Conservation (phyloP, 2,888 invertebrate species). For the Dryomyza anilis region DNA sequence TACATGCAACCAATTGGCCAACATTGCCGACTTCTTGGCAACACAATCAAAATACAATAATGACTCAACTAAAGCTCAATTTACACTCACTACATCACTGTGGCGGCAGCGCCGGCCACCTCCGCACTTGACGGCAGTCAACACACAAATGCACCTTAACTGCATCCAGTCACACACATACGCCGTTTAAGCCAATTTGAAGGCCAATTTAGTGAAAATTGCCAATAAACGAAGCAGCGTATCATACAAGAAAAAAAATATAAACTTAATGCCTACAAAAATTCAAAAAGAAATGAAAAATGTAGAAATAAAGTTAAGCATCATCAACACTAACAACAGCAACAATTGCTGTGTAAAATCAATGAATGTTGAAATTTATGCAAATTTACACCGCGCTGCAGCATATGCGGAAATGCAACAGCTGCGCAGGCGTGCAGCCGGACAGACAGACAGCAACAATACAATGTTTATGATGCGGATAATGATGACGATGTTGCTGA, state of each 20-base stretch:
- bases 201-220: neutral
- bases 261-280: neutral
- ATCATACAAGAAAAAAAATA: no score
- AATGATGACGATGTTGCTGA: no score
- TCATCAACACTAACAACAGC: neutral
- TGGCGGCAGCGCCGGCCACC: no score
- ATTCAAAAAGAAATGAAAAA: neutral
- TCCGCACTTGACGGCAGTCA: neutral
- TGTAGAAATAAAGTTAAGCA: neutral
- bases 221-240: neutral
- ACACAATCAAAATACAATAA: no score
- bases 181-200: neutral
- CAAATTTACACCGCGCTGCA: neutral
- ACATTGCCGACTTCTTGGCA: no score
- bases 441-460: neutral
- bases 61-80: no score
- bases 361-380: neutral
- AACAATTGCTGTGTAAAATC: neutral
- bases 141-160: neutral
- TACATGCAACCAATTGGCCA: no score
- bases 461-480: no score
- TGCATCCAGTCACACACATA: neutral
- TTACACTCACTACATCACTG: no score
- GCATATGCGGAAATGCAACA: no score
- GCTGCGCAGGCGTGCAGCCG: neutral